A percentile compares a stretch with the other conserved stretches of the same genome.
Conservation (phyloP, 30 jellyfish, hydroid and myxozoan species). For the Hydra vulgaris region DNA sequence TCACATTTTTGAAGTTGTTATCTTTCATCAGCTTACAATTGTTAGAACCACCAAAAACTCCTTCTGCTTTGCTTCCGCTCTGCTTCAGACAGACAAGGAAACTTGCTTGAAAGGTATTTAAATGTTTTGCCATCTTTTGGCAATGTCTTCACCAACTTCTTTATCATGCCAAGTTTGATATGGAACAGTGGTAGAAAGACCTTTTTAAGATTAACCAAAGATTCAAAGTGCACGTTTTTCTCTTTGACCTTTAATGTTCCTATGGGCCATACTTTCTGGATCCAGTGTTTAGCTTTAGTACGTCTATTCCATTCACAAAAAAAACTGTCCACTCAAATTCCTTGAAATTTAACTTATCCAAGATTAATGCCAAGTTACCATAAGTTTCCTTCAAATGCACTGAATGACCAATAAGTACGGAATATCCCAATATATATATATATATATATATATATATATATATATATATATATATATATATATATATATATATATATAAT, state of each 20-base stretch:
- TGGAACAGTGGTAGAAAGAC: neutral
- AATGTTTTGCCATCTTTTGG: neutral
- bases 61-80: neutral
- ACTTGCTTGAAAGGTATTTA: neutral
- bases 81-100: neutral
- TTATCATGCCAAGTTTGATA: neutral
- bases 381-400: neutral
- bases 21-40: neutral
- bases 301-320: neutral
- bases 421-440: too few relatives aligned
- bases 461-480: too few relatives aligned
- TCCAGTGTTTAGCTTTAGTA: neutral
- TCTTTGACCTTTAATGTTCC: neutral
- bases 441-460: too few relatives aligned
- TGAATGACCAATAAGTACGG: neutral
- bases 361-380: neutral
- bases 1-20: neutral
- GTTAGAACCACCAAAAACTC: neutral
- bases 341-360: neutral
- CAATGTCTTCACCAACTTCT: neutral
- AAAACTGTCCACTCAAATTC: neutral
- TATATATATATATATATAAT: too few relatives aligned
- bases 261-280: neutral
- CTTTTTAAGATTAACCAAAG: neutral
- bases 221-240: neutral